A percentile compares a stretch with the other conserved stretches of the same genome.
Conservation (phyloP, 2,797 vertebrate genomes). For the Rhadinocentrus ornatus region DNA sequence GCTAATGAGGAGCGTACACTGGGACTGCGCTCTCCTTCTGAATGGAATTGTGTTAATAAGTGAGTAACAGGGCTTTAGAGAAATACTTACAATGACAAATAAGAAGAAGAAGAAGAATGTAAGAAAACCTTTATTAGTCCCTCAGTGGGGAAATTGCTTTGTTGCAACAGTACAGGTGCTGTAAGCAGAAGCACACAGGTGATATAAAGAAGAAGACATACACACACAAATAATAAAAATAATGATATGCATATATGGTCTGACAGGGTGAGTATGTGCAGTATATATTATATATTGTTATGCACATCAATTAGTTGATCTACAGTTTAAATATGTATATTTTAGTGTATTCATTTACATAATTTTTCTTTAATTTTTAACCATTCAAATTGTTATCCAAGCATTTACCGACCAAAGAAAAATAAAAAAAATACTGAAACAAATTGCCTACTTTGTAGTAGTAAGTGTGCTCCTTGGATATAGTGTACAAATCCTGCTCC, state of each 20-base stretch:
- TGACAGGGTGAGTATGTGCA: no score
- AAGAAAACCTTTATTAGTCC: no score
- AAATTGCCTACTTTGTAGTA: not conserved
- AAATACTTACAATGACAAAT: slow-evolving; percentile 3
- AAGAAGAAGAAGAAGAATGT: no score
- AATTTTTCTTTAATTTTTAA: not conserved
- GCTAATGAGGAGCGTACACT: slow-evolving; percentile 30
- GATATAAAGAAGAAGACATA: no score
- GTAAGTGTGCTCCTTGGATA: not conserved
- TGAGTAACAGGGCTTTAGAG: slow-evolving; percentile 17
- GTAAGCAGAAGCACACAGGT: no score
- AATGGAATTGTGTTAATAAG: slow-evolving; percentile 25
- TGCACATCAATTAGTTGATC: not conserved
- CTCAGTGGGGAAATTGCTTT: no score
- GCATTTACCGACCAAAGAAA: not conserved
- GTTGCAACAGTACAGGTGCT: no score
- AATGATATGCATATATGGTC: no score
- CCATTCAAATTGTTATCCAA: not conserved
- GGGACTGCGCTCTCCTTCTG: slow-evolving; percentile 25
- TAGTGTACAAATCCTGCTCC: not conserved
- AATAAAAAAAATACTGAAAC: not conserved
- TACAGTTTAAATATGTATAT: not conserved
- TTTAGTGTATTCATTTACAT: not conserved
- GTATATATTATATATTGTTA: not conserved
- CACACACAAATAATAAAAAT: no score